Evolutionary conservation across 2,888 invertebrate genomes (phyloP).

Genomic region (Gymnoscelis rufifasciata): DNA sequence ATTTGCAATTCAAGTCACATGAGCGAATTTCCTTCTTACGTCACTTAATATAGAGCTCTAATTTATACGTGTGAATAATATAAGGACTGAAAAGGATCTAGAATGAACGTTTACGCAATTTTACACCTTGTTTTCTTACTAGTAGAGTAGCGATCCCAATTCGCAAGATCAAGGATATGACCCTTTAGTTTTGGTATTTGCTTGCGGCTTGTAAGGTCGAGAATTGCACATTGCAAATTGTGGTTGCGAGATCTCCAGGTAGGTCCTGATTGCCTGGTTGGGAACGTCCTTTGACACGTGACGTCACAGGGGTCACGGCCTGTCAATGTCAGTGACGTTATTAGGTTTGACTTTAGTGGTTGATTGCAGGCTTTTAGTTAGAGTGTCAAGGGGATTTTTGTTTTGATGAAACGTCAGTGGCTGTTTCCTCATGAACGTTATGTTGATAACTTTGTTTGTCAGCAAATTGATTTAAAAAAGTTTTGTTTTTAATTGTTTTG

Average conservation of each 20-base stretch:
- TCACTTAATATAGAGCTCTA: not conserved
- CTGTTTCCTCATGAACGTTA: too few relatives aligned
- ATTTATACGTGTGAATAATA: too few relatives aligned
- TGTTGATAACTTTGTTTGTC: too few relatives aligned
- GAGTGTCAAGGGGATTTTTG: too few relatives aligned
- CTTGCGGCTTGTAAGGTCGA: conserved; percentile 9
- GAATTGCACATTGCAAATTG: conserved; percentile 16
- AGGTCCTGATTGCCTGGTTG: conserved; percentile 52
- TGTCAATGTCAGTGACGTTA: conserved; percentile 15
- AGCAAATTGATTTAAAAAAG: too few relatives aligned
- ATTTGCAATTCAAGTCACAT: not conserved
- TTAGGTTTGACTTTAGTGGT: not conserved
- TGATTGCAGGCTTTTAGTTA: too few relatives aligned
- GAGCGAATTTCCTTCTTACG: not conserved
- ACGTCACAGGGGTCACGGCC: conserved; percentile 49
- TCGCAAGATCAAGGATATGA: not conserved
- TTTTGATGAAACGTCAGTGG: too few relatives aligned
- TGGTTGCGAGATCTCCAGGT: conserved; percentile 30
- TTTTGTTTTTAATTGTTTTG: too few relatives aligned
- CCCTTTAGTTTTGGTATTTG: not conserved
- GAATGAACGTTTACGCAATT: too few relatives aligned
- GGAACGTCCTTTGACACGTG: conserved; percentile 64
- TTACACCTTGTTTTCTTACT: too few relatives aligned
- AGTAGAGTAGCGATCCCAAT: too few relatives aligned
- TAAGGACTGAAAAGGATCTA: too few relatives aligned